Conservation (phyloP, 2,888 invertebrate genomes). For the Pantelozetes paolii region DNA sequence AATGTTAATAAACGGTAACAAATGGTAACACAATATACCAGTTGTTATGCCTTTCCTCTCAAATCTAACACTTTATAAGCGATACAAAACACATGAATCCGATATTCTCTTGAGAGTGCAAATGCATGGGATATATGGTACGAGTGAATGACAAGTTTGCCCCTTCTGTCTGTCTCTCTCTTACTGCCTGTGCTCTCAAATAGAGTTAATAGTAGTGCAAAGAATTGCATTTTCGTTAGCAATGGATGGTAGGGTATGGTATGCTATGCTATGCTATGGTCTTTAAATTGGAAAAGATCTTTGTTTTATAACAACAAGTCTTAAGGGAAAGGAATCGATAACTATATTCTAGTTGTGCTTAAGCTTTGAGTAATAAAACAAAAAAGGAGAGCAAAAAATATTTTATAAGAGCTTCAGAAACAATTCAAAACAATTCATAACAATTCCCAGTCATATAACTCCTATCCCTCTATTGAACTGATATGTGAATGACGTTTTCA, state of each 20-base stretch:
- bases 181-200: background rate
- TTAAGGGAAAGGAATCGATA: conserved; percentile 23
- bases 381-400: conserved; percentile 4
- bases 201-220: background rate
- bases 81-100: conserved; percentile 12
- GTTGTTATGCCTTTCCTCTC: background rate
- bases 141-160: background rate
- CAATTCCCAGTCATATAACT: no score
- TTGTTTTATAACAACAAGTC: conserved; percentile 22
- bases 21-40: conserved; percentile 5
- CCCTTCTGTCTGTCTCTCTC: background rate
- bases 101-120: background rate
- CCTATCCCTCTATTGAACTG: background rate
- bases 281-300: conserved; percentile 9
- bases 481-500: conserved; percentile 20
- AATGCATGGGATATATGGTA: conserved; percentile 1
- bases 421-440: background rate
- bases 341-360: background rate
- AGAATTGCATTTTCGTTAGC: background rate
- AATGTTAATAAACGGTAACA: conserved; percentile 14
- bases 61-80: conserved; percentile 2
- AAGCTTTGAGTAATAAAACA: conserved; percentile 22
- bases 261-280: background rate
- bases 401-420: no score
- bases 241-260: background rate